Conservation (phyloP, 2,113 vertebrate species). For the Stegostoma tigrinum region DNA sequence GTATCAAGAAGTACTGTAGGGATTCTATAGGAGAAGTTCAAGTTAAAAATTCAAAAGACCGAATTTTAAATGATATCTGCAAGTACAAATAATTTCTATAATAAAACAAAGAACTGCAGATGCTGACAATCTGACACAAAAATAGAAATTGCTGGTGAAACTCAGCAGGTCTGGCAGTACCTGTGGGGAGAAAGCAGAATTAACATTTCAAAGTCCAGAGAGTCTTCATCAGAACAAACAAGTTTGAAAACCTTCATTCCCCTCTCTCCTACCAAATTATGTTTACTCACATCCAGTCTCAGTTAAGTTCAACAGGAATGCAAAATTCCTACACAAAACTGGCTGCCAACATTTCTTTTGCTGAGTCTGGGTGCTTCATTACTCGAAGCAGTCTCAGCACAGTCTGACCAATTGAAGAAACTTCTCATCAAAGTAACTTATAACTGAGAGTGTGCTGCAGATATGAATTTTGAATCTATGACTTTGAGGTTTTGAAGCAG, state of each 20-base stretch:
- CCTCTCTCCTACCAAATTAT: background rate
- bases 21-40: background rate
- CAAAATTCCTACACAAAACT: background rate
- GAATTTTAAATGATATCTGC: background rate
- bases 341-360: background rate
- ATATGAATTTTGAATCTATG: background rate
- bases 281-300: background rate
- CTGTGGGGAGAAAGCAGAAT: too few relatives aligned
- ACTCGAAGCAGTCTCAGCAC: background rate
- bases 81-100: background rate
- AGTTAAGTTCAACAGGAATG: background rate
- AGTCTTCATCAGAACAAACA: background rate
- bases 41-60: background rate
- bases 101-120: too few relatives aligned
- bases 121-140: too few relatives aligned
- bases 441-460: background rate
- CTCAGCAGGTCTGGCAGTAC: too few relatives aligned
- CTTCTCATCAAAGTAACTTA: background rate
- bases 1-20: too few relatives aligned
- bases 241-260: background rate
- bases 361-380: background rate
- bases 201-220: too few relatives aligned
- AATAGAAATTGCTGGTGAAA: too few relatives aligned
- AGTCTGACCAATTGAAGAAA: background rate
- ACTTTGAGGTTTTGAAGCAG: background rate